phyloP scores from a whole-genome alignment of 2,797 vertebrate genomes.

The Molothrus ater region DNA sequence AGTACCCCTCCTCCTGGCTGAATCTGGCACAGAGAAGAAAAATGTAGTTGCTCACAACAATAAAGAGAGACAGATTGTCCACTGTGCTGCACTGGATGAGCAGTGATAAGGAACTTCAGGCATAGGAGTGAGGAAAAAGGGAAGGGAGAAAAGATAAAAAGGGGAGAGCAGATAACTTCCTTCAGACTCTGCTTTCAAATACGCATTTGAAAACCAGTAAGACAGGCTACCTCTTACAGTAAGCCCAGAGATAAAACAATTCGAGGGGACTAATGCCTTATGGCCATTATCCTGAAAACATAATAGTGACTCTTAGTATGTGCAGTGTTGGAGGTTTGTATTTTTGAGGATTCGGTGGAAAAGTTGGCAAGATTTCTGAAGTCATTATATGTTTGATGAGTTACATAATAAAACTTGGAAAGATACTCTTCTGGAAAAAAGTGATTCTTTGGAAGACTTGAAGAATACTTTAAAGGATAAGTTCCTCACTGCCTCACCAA shows the following conservation, averaged over 20 bases:
- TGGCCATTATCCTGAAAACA: not conserved
- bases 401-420: not conserved
- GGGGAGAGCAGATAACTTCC: fast-evolving
- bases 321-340: not conserved
- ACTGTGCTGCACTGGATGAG: not conserved
- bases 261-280: not conserved
- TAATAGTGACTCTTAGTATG: not conserved
- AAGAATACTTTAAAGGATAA: not conserved
- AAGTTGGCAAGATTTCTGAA: not conserved
- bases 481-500: not conserved
- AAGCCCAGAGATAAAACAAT: not conserved
- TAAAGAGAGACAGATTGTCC: not conserved
- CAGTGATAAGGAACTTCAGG: not conserved
- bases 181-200: not conserved
- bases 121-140: not conserved
- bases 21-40: not conserved
- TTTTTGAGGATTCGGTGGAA: not conserved
- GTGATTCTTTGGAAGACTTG: not conserved
- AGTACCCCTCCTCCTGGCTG: not conserved
- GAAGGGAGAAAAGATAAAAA: not conserved
- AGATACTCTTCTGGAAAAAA: not conserved
- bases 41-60: not conserved
- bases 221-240: not conserved
- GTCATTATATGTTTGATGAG: not conserved
- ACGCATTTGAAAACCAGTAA: not conserved